phyloP scores from a whole-genome alignment of 2,888 invertebrate genomes.

The Drosophila seclusa region DNA sequence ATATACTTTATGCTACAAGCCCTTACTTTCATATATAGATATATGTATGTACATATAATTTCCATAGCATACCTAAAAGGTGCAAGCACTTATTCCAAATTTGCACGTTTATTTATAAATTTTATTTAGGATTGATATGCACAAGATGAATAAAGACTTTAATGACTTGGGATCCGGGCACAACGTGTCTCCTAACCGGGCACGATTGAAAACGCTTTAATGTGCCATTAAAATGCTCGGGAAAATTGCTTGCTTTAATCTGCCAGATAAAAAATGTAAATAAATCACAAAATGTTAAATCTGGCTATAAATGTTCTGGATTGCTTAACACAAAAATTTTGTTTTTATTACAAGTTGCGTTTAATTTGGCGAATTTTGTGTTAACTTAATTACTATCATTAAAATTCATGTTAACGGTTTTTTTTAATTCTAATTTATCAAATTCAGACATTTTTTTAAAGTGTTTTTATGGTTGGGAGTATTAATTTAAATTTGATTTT shows the following conservation, averaged over 20 bases:
- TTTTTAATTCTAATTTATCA: background rate
- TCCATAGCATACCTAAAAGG: slow-evolving; percentile 24
- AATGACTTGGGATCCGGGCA: background rate
- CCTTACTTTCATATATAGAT: background rate
- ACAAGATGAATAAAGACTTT: background rate
- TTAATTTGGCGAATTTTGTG: background rate
- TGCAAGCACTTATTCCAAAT: background rate
- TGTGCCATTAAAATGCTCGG: background rate
- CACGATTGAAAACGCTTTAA: background rate
- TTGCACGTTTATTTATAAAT: background rate
- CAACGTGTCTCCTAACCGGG: background rate
- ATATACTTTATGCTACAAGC: background rate
- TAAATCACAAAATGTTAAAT: background rate
- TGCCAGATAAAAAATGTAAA: background rate
- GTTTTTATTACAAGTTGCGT: background rate
- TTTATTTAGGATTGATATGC: background rate
- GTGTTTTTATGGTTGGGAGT: background rate
- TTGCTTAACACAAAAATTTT: background rate
- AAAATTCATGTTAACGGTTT: background rate
- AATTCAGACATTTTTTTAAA: background rate
- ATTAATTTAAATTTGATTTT: background rate
- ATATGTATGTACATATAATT: background rate
- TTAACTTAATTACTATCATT: background rate
- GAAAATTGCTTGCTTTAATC: background rate
- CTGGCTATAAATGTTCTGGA: background rate